phyloP scores from a whole-genome alignment of 1,140 invertebrate species.

The Adoxophyes honmai region DNA sequence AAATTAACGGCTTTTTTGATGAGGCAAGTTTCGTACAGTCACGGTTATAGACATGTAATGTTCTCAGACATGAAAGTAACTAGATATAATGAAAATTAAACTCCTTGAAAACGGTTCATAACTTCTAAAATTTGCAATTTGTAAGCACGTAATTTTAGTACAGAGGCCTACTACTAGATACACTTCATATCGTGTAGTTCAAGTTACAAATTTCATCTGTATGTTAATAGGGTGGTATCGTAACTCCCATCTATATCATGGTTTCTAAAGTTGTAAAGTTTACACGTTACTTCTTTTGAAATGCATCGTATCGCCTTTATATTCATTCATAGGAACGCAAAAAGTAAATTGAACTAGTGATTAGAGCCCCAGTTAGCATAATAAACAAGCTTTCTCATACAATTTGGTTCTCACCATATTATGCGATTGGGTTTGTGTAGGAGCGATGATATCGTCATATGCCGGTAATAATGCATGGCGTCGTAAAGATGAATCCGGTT shows the following conservation, averaged over 20 bases:
- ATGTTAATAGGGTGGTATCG: slow-evolving; percentile 11
- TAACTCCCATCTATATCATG: slow-evolving; percentile 4
- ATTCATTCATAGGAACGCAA: slow-evolving; percentile 45
- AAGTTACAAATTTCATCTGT: slow-evolving; percentile 10
- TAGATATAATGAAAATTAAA: neutral
- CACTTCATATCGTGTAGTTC: neutral
- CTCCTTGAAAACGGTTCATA: neutral
- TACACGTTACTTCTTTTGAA: slow-evolving; percentile 44
- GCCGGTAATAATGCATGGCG: slow-evolving; percentile 13
- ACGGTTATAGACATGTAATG: neutral
- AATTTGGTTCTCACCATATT: slow-evolving; percentile 42
- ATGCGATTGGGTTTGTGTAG: slow-evolving; percentile 40
- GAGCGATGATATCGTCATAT: slow-evolving; percentile 22
- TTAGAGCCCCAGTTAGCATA: slow-evolving; percentile 43
- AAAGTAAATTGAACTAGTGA: slow-evolving; percentile 65
- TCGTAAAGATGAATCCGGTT: neutral
- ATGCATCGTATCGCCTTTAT: slow-evolving; percentile 35
- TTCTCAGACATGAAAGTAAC: neutral
- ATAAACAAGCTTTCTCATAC: slow-evolving; percentile 51
- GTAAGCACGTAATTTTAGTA: neutral
- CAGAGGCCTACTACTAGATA: neutral
- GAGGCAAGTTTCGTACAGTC: neutral
- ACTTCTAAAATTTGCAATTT: slow-evolving; percentile 3
- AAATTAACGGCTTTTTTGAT: neutral
- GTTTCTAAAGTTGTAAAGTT: slow-evolving; percentile 8